phyloP scores from a whole-genome alignment of 2,888 invertebrate species.

The Hirtodrosophila trivittata region DNA sequence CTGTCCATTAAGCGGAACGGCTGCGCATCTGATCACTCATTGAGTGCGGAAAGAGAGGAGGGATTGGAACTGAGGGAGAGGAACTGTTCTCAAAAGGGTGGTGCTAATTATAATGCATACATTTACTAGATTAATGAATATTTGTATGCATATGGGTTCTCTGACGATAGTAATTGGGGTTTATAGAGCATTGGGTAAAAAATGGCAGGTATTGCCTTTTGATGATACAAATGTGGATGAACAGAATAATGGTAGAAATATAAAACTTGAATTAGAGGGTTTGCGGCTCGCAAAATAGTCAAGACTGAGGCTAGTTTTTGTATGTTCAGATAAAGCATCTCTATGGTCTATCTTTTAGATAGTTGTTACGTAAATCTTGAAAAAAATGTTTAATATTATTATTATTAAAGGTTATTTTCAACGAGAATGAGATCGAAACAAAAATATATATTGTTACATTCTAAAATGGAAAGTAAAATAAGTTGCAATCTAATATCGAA shows the following conservation, averaged over 20 bases:
- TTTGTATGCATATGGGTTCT: slow-evolving; percentile 21
- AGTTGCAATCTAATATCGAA: too few species aligned
- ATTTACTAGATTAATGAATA: slow-evolving; percentile 59
- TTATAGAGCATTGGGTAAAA: slow-evolving; percentile 17
- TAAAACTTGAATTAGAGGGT: too few species aligned
- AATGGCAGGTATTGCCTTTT: slow-evolving; percentile 5
- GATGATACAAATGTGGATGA: slow-evolving; percentile 5
- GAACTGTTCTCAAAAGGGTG: slow-evolving; percentile 49
- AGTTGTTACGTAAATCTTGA: too few species aligned
- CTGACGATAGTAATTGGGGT: slow-evolving; percentile 13
- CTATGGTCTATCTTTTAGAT: too few species aligned
- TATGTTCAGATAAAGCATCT: too few species aligned
- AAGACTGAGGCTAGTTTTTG: too few species aligned
- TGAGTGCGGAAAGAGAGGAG: slow-evolving; percentile 7
- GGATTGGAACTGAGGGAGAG: slow-evolving; percentile 2
- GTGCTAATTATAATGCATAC: slow-evolving; percentile 72
- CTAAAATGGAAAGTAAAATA: too few species aligned
- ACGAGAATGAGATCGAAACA: too few species aligned
- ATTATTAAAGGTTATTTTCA: too few species aligned
- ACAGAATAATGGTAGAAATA: neutral
- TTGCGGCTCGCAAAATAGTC: too few species aligned
- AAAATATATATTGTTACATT: too few species aligned
- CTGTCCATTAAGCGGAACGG: slow-evolving; percentile 59
- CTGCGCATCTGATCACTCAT: slow-evolving; percentile 39
- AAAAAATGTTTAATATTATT: too few species aligned